Conservation (phyloP, 2,888 invertebrate genomes). For the Philopedon plagiatum region DNA sequence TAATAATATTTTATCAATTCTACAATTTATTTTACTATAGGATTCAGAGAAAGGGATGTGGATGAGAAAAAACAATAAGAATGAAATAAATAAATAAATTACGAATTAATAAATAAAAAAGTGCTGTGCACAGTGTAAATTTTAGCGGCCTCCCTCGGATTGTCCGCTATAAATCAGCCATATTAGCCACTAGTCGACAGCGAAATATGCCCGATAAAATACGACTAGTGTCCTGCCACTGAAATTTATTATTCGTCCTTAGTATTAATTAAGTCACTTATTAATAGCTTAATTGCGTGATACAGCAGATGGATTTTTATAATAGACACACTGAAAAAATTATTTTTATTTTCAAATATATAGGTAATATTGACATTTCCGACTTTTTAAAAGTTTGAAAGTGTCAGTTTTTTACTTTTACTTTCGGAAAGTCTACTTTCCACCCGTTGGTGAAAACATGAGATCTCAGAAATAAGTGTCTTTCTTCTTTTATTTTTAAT, state of each 20-base stretch:
- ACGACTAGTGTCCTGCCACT: constrained; percentile 7
- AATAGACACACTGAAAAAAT: no score
- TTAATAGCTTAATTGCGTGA: constrained; percentile 20
- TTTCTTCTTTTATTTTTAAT: no score
- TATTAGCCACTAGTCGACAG: constrained; percentile 16
- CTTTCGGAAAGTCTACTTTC: no score
- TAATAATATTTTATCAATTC: no score
- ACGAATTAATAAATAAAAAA: constrained; percentile 13
- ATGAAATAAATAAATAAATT: background rate
- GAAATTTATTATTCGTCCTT: constrained; percentile 10
- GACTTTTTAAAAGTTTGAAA: no score
- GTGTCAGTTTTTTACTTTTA: no score
- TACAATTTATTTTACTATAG: no score
- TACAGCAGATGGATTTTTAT: background rate
- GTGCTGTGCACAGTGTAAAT: background rate
- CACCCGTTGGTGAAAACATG: no score
- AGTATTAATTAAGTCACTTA: background rate
- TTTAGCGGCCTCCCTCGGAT: constrained; percentile 11
- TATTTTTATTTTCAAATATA: no score
- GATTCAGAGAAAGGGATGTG: no score
- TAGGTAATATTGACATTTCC: no score
- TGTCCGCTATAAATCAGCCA: background rate
- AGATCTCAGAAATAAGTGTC: no score
- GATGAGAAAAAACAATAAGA: background rate
- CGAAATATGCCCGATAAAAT: constrained; percentile 13